Conservation (phyloP, 2,888 invertebrate species). For the Epistrophe grossulariae region DNA sequence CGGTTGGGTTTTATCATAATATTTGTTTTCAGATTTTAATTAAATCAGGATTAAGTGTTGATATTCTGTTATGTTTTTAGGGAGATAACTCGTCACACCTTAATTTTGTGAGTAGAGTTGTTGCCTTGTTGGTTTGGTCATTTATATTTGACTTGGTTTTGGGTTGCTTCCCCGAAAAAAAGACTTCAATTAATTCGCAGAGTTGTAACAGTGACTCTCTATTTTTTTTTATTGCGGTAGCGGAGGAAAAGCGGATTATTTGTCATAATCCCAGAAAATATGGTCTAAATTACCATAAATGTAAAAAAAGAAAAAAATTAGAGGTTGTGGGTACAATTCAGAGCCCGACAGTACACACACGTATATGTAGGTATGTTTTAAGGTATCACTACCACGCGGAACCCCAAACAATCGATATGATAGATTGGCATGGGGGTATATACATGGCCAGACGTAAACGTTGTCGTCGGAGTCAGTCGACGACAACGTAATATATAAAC, state of each 20-base stretch:
- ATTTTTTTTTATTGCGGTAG: slow-evolving; percentile 1
- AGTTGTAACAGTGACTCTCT: slow-evolving; percentile 1
- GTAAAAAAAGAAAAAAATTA: slow-evolving; percentile 33
- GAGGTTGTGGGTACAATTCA: slow-evolving; percentile 44
- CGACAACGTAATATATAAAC: not conserved
- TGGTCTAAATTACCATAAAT: slow-evolving; percentile 72
- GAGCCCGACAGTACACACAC: not conserved
- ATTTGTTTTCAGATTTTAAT: slow-evolving; percentile 67
- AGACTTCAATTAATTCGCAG: slow-evolving; percentile 42
- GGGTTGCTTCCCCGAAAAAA: slow-evolving; percentile 12
- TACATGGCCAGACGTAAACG: slow-evolving; percentile 48
- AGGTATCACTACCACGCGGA: slow-evolving; percentile 18
- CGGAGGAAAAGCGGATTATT: slow-evolving; percentile 70
- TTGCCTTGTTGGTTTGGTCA: not conserved
- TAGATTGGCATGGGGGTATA: slow-evolving; percentile 48
- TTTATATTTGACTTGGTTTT: not conserved
- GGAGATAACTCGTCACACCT: slow-evolving; percentile 55
- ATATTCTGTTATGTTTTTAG: slow-evolving; percentile 60
- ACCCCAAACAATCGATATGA: slow-evolving; percentile 28
- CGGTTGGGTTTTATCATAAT: slow-evolving; percentile 1
- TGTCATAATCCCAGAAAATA: slow-evolving; percentile 74
- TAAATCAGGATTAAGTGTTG: slow-evolving; percentile 74
- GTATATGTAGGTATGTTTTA: not conserved
- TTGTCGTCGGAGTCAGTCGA: not conserved
- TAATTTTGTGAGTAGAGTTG: slow-evolving; percentile 24